Evolutionary conservation across 2,797 vertebrate genomes (phyloP).

Genomic region (Pseudocheirus occidentalis): DNA sequence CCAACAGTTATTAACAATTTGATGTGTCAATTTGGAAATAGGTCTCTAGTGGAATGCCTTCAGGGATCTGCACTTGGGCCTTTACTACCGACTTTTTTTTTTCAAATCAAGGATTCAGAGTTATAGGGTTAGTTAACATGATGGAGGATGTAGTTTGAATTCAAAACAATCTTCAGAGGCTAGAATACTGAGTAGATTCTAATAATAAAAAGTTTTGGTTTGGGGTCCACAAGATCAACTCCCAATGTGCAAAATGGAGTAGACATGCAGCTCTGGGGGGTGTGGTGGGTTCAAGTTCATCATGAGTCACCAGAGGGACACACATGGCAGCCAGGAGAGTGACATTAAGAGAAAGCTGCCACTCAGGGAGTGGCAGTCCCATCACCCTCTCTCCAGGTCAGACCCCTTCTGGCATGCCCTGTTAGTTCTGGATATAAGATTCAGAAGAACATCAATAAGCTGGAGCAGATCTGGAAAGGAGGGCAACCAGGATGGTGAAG

Average conservation of each 20-base stretch:
- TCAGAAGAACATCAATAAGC: background rate
- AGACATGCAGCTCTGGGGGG: background rate
- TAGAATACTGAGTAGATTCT: background rate
- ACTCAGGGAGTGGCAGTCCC: too few relatives aligned
- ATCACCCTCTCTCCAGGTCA: background rate
- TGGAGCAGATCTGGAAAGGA: background rate
- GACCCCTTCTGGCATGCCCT: background rate
- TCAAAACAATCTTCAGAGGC: background rate
- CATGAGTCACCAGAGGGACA: background rate
- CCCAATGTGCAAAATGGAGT: background rate
- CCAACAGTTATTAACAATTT: background rate
- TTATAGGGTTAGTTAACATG: background rate
- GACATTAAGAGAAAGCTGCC: background rate
- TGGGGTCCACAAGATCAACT: background rate
- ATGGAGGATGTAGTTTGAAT: background rate
- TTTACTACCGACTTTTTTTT: background rate
- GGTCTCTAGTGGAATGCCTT: background rate
- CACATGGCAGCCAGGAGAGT: background rate
- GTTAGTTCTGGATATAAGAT: background rate
- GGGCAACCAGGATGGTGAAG: background rate
- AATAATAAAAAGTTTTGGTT: background rate
- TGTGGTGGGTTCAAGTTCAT: background rate
- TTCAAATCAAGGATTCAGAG: background rate
- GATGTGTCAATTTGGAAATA: background rate
- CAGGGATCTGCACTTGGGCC: background rate